Percentiles rank a stretch among this genome's conserved stretches.
Conservation (phyloP, 2,113 vertebrate species). For the Larimichthys crocea region DNA sequence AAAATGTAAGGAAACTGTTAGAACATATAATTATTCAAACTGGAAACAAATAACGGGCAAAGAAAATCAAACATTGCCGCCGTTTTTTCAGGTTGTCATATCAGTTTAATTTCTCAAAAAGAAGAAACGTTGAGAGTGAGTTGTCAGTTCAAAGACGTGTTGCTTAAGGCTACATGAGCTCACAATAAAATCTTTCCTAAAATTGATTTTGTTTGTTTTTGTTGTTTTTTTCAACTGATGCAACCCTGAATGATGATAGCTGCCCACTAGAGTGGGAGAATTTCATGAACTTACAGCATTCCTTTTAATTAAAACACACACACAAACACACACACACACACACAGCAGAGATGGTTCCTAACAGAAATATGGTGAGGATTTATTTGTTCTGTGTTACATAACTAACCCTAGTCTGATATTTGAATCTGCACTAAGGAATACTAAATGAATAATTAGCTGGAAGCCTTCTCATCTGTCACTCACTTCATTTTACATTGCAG, state of each 20-base stretch:
- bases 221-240: slow-evolving; percentile 7
- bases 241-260: slow-evolving; percentile 27
- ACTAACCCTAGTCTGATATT: not conserved
- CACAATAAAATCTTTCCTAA: slow-evolving; percentile 1
- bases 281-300: slow-evolving; percentile 28
- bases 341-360: slow-evolving; percentile 10
- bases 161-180: not conserved
- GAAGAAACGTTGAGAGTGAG: not conserved
- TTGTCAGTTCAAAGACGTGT: slow-evolving; percentile 3
- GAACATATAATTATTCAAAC: not conserved
- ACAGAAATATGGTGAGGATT: not conserved
- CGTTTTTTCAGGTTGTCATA: not conserved
- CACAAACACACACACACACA: not conserved
- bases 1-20: not conserved
- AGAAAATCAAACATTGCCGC: not conserved
- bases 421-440: slow-evolving; percentile 1
- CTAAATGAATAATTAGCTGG: not conserved
- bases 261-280: slow-evolving; percentile 12
- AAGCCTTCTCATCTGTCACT: not conserved
- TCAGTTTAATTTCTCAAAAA: slow-evolving; percentile 1
- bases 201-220: not conserved
- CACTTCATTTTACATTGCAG: not conserved
- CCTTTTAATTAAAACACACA: slow-evolving; percentile 30
- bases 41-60: not conserved
- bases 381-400: not conserved